Evolutionary conservation across 2,888 invertebrate species (phyloP), one percentile per base, ranked within the genome.

Genomic region (Aphodius sticticus): DNA sequence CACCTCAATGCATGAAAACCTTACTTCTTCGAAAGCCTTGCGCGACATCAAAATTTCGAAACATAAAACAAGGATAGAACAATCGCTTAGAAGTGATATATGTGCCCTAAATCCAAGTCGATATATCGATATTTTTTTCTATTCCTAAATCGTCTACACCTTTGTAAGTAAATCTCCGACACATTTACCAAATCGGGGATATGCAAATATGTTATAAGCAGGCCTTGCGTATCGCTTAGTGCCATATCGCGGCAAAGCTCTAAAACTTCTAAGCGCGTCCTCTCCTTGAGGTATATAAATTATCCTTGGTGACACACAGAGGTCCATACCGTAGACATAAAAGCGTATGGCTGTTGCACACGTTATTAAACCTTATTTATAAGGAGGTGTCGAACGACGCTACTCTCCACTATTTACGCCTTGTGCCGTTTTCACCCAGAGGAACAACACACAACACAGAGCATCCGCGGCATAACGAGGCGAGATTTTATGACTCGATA

Each of bases 361-460:
- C 53, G 53, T 53, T 53, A 53, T 53, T 53, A 53, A 53, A 53
- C 53, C 53, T 53, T 53, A 53, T 53, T 53, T 53, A 53, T 53
- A 53, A 7, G 53, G 12, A 53, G 53, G 53, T 53, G 53, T 53
- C 53, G 53, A 53, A 53, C 53, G 53, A 53, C 12, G 53, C 53
- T 53, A 53, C 53, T 53, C 53, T 7, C 53, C 53, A 12, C 53
- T 53, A 53, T 53, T 53, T 53, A 53, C 53, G 53, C 53, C 53
- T 53, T 53, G 53, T 12, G 53, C 53, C 53, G 53, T 53, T 53
- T 53, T 53, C 53, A 26, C 26, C 26, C 26, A 53, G 53, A 53
- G 53, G 53, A 53, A 53, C 53, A 53, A 53, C 53, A 12, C 3
- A 53, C 6, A 53, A 53, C 53, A 12, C 53, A 53, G 9, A 9